Evolutionary conservation across 2,113 vertebrate species (phyloP).

Genomic region (Rhinolophus sinicus): DNA sequence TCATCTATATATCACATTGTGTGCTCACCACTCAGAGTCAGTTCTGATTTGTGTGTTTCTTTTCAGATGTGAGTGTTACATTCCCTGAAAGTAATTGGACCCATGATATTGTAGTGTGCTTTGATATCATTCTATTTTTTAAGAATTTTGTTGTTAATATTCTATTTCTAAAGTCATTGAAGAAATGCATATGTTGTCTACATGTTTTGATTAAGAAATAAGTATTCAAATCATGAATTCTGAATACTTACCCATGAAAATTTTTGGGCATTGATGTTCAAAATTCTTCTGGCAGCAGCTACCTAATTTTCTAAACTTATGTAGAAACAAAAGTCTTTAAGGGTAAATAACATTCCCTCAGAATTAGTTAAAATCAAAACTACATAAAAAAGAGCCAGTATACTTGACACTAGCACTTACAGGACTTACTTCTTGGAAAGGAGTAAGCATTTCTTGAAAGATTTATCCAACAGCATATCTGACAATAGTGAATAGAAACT

Average conservation of each 20-base stretch:
- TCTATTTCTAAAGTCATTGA: not conserved
- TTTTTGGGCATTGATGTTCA: not conserved
- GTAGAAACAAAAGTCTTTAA: slow-evolving; percentile 30
- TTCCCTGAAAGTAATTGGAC: not conserved
- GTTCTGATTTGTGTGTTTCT: not conserved
- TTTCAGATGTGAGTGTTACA: not conserved
- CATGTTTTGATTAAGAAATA: slow-evolving; percentile 24
- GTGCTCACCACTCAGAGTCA: too few relatives aligned
- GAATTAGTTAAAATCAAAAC: slow-evolving; percentile 52
- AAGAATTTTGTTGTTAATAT: slow-evolving; percentile 21
- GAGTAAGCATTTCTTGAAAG: slow-evolving; percentile 45
- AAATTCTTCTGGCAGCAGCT: slow-evolving; percentile 5
- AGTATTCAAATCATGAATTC: not conserved
- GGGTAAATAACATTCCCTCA: slow-evolving; percentile 29
- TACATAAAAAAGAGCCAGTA: not conserved
- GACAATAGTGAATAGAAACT: slow-evolving; percentile 44
- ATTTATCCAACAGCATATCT: not conserved
- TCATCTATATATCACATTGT: too few relatives aligned
- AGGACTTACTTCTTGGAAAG: slow-evolving; percentile 60
- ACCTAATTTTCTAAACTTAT: slow-evolving; percentile 51
- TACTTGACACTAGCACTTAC: slow-evolving; percentile 16
- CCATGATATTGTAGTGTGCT: not conserved
- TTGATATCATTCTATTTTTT: not conserved
- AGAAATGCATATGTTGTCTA: not conserved
- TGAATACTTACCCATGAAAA: not conserved